Conservation (phyloP, 1,140 invertebrate genomes). For the Helicoverpa armigera region DNA sequence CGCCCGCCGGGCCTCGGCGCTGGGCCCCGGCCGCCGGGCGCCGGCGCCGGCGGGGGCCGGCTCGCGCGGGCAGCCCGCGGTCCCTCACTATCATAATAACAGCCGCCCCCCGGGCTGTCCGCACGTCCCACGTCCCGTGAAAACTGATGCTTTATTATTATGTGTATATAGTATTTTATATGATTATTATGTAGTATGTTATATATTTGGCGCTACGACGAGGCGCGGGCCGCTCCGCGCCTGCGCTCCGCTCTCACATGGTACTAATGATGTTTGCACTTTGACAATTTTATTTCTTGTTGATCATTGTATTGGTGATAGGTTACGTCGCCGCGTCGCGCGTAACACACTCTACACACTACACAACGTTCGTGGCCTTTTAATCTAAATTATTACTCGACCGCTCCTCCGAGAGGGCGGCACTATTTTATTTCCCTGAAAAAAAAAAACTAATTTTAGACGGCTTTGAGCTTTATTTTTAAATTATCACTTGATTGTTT, state of each 20-base stretch:
- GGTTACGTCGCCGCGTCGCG: conserved; percentile 17
- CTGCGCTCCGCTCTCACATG: conserved; percentile 37
- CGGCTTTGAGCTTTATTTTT: conserved; percentile 61
- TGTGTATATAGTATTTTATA: conserved; percentile 56
- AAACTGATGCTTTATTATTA: conserved; percentile 51
- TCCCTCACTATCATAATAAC: neutral
- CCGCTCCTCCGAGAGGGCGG: conserved; percentile 39
- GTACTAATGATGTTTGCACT: conserved; percentile 52
- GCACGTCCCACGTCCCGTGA: conserved; percentile 10
- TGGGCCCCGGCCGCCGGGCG: conserved; percentile 40
- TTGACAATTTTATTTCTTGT: conserved; percentile 56
- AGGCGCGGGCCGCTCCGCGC: conserved; percentile 22
- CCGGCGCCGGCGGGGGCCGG: neutral
- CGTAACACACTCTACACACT: neutral
- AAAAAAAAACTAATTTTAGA: conserved; percentile 55
- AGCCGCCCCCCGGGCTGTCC: neutral
- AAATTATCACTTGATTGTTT: conserved; percentile 51
- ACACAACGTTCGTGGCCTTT: conserved; percentile 55
- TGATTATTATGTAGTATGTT: conserved; percentile 50
- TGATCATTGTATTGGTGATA: conserved; percentile 52
- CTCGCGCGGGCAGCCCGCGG: conserved; percentile 3
- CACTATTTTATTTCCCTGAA: conserved; percentile 41
- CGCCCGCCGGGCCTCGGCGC: neutral
- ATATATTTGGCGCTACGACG: conserved; percentile 47
- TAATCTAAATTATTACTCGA: conserved; percentile 47